Percentiles rank a stretch among this genome's conserved stretches.
Conservation (phyloP, 2,888 invertebrate species). For the Campopleginae sp. region DNA sequence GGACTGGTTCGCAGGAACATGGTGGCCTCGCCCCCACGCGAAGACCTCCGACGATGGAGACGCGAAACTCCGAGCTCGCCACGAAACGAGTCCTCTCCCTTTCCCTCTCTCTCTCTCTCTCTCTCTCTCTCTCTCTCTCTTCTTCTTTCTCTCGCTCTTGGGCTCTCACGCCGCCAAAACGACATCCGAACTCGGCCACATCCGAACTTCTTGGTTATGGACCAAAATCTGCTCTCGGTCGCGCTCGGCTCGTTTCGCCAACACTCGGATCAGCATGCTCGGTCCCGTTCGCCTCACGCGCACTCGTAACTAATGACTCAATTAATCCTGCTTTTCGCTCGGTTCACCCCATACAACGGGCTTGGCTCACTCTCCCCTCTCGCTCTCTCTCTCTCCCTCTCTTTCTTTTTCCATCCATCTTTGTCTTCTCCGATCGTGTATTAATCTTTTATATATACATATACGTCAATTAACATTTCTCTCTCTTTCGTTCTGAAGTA, state of each 20-base stretch:
- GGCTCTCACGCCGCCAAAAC: constrained; percentile 50
- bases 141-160: constrained; percentile 23
- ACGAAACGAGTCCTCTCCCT: constrained; percentile 63
- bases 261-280: constrained; percentile 38
- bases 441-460: constrained; percentile 24
- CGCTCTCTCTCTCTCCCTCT: constrained; percentile 25
- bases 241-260: constrained; percentile 53
- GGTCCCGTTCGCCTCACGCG: constrained; percentile 58
- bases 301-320: constrained; percentile 73
- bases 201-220: constrained; percentile 50
- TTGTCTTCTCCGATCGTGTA: constrained; percentile 27
- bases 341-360: constrained; percentile 59
- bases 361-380: constrained; percentile 39
- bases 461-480: constrained; percentile 6
- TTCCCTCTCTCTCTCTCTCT: constrained; percentile 54
- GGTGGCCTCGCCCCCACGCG: constrained; percentile 84
- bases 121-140: constrained; percentile 24
- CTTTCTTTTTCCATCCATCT: constrained; percentile 20
- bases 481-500: constrained; percentile 39
- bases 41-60: constrained; percentile 81
- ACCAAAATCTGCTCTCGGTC: constrained; percentile 35
- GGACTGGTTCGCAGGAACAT: constrained; percentile 77
- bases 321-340: constrained; percentile 71
- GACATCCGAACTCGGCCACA: constrained; percentile 52
- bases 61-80: constrained; percentile 65